phyloP scores from a whole-genome alignment of 2,888 invertebrate genomes.

The Ceramica pisi region DNA sequence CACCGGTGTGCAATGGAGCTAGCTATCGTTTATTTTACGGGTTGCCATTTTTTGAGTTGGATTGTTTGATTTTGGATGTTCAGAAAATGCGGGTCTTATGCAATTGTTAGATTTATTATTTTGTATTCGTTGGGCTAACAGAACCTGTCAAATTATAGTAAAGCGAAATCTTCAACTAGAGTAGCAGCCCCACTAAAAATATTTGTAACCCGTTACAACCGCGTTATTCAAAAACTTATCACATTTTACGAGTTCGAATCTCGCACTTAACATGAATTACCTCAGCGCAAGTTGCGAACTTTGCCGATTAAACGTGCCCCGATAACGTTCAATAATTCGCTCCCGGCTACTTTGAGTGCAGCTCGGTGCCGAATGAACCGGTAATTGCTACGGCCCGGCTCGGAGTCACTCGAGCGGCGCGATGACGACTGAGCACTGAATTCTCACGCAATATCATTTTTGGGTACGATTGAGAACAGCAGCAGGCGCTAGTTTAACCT shows the following conservation, averaged over 20 bases:
- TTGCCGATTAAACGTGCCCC: constrained; percentile 65
- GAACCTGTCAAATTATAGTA: not conserved
- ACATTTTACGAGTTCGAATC: constrained; percentile 40
- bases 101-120: not conserved
- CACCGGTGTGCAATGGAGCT: constrained; percentile 9
- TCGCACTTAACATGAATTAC: constrained; percentile 45
- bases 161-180: too few relatives aligned
- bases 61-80: not conserved
- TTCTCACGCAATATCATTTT: constrained; percentile 1
- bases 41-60: not conserved
- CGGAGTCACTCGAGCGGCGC: constrained; percentile 13
- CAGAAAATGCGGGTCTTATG: not conserved
- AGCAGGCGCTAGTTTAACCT: not conserved
- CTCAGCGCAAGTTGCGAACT: constrained; percentile 49
- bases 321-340: constrained; percentile 55
- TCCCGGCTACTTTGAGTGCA: constrained; percentile 29
- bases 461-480: not conserved
- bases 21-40: constrained; percentile 21
- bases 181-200: not conserved
- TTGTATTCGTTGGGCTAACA: too few relatives aligned
- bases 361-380: constrained; percentile 20
- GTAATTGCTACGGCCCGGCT: constrained; percentile 31
- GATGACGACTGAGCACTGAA: constrained; percentile 6
- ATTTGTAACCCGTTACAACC: constrained; percentile 13
- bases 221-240: constrained; percentile 48